Evolutionary conservation across 2,113 vertebrate species (phyloP).

Genomic region (Aldabrachelys gigantea): DNA sequence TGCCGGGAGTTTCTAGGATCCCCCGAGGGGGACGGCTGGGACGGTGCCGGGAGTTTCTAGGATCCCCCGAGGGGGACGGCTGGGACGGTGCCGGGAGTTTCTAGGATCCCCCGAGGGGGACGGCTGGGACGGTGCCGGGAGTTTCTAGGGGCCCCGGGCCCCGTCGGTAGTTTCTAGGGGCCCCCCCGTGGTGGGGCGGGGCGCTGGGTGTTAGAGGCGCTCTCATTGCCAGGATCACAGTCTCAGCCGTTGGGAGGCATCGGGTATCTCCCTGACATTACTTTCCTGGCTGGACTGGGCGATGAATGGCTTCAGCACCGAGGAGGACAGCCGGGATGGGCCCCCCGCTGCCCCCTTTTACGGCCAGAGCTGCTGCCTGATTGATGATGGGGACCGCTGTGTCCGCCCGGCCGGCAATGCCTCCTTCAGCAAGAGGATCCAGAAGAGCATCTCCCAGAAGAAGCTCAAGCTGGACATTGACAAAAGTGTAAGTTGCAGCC

Average conservation of each 20-base stretch:
- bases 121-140: no score
- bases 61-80: background rate
- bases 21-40: no score
- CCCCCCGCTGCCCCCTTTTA: conserved; percentile 87
- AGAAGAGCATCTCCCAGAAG: conserved; percentile 95
- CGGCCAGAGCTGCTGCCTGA: conserved; percentile 97
- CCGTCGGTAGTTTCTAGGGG: background rate
- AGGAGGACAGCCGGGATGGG: conserved; percentile 96
- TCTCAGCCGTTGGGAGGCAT: background rate
- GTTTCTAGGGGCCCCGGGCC: background rate
- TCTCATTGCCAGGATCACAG: background rate
- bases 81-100: background rate
- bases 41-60: background rate
- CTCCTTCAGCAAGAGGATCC: conserved; percentile 95
- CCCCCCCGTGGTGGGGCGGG: background rate
- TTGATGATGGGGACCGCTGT: conserved; percentile 96
- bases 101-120: background rate
- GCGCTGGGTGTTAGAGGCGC: background rate
- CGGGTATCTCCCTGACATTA: background rate
- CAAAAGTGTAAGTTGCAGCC: conserved; percentile 89
- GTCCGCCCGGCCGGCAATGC: conserved; percentile 95
- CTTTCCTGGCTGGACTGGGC: conserved; percentile 52
- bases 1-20: no score
- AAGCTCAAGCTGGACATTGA: conserved; percentile 96
- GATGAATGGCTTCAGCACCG: conserved; percentile 98